Base-by-base conservation (phyloP, 1,140 invertebrate genomes). In the Trichoplusia ni region DNA sequence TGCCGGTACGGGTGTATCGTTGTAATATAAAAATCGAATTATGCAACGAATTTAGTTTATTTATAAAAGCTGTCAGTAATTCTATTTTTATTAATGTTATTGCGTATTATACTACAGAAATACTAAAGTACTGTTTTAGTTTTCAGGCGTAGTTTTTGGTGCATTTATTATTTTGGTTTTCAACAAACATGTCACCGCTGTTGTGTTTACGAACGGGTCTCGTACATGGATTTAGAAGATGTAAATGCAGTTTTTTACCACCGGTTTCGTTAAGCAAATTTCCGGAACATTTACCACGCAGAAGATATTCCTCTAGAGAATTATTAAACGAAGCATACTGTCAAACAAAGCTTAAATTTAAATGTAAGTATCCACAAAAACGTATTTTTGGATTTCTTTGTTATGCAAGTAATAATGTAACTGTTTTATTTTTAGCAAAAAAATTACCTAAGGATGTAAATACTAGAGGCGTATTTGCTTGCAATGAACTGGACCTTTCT, bases 401-500 rank as follows among this genome's bases (percentile, higher is more conserved):
- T 33, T n/a, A 33, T 33, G 7, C 29, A 33, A 33, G 29, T 33
- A 7, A 33, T n/a, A n/a, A n/a, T n/a, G n/a, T n/a, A n/a, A n/a
- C n/a, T n/a, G n/a, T n/a, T n/a, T n/a, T 54, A 40, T 53, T 90
- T 92, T 71, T 82, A 97, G 96, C 96, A 1, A 97, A 97, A 82
- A 97, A 97, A 79, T 88, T 97, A 7, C 96, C 97, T 13, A 93
- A 94, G 75, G 95, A 98, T 92, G 96, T 98, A 0, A 95, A 97
- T 79, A 92, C 94, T 0, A 92, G 93, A 72, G 96, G 95, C 13
- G 97, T 99, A 0, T 99, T 99, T 92, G 97, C 97, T n/a, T 99
- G 98, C 89, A 99, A 99, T 91, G 98, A 99, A 84, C 91, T 99
- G 16, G 95, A 98, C 88, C 88, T 99, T 16, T 93, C 94, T 62